Conservation (phyloP, 1,140 invertebrate genomes). For the Galleria mellonella region DNA sequence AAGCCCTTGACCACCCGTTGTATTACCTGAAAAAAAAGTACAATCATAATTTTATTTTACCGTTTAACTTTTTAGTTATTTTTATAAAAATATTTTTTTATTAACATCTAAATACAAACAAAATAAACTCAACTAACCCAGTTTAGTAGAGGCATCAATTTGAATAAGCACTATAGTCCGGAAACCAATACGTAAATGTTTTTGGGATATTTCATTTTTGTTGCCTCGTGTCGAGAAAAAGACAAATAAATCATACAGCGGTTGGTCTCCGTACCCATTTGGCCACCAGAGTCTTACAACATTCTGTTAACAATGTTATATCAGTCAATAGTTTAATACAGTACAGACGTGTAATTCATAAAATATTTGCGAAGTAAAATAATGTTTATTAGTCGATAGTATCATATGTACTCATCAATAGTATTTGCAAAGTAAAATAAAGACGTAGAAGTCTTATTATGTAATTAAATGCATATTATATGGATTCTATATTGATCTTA, state of each 20-base stretch:
- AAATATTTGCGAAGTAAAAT: too few species aligned
- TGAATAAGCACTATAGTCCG: conserved; percentile 88
- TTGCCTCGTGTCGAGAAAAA: conserved; percentile 52
- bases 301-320: conserved; percentile 47
- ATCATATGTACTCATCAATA: too few species aligned
- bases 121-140: conserved; percentile 45
- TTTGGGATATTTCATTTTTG: conserved; percentile 48
- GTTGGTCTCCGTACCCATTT: conserved; percentile 91
- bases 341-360: too few species aligned
- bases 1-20: conserved; percentile 75
- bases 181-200: conserved; percentile 85
- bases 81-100: neutral
- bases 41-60: neutral
- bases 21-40: conserved; percentile 36
- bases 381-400: too few species aligned
- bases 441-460: too few species aligned
- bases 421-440: too few species aligned
- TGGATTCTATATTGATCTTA: too few species aligned
- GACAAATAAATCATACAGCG: conserved; percentile 82
- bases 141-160: conserved; percentile 58
- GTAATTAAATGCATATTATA: too few species aligned
- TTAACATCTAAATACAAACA: neutral
- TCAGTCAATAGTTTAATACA: too few species aligned
- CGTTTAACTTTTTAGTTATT: neutral
- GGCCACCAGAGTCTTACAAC: conserved; percentile 89